Evolutionary conservation across 2,888 invertebrate genomes (phyloP).

Genomic region (Synanthedon vespiformis): DNA sequence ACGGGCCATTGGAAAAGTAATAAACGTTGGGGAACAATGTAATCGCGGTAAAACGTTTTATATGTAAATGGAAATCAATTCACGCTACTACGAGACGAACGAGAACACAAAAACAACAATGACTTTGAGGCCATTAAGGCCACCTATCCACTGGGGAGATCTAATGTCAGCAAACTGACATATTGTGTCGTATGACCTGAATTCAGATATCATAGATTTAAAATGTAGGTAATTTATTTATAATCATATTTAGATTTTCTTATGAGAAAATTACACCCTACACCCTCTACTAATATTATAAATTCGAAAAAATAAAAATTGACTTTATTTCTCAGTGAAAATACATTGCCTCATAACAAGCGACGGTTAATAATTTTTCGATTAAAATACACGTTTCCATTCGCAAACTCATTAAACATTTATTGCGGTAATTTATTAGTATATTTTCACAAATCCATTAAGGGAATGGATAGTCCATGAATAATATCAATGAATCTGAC

Average conservation of each 20-base stretch:
- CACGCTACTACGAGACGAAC: constrained; percentile 17
- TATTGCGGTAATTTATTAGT: constrained; percentile 20
- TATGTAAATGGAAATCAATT: constrained; percentile 53
- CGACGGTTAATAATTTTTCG: constrained; percentile 25
- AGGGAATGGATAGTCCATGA: neutral
- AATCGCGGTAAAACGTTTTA: constrained; percentile 46
- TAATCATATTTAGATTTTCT: too few species aligned
- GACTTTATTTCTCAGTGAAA: neutral
- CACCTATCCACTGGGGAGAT: neutral
- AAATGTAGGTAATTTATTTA: too few species aligned
- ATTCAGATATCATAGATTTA: too few species aligned
- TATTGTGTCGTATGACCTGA: neutral
- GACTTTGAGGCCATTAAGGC: constrained; percentile 14
- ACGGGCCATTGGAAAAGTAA: constrained; percentile 33
- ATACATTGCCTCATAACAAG: neutral
- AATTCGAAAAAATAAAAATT: too few species aligned
- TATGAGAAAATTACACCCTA: too few species aligned
- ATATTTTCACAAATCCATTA: neutral
- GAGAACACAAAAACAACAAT: constrained; percentile 14
- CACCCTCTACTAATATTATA: too few species aligned
- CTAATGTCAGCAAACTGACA: neutral
- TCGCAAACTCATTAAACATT: constrained; percentile 23
- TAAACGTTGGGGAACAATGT: constrained; percentile 34
- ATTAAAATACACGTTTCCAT: constrained; percentile 26
- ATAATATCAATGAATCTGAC: constrained; percentile 4